Percentiles rank a stretch among this genome's conserved stretches.
Conservation (phyloP, 2,888 invertebrate genomes). For the Heliconius cydno region DNA sequence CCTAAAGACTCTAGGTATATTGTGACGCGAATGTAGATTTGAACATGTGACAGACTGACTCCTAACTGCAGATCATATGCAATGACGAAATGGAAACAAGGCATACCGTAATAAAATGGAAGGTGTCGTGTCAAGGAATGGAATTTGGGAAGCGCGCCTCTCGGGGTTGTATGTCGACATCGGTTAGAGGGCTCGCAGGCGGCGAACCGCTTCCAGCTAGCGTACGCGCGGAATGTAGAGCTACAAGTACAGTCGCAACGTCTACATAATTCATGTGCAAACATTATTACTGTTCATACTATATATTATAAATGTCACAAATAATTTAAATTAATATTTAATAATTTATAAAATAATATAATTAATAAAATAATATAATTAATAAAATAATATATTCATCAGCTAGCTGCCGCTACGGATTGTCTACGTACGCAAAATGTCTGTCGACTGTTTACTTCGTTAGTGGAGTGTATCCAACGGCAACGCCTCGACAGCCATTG, state of each 20-base stretch:
- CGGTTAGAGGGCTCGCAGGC: slow-evolving; percentile 65
- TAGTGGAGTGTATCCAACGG: slow-evolving; percentile 63
- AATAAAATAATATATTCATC: slow-evolving; percentile 60
- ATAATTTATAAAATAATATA: background rate
- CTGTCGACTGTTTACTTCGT: slow-evolving; percentile 63
- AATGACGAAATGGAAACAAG: slow-evolving; percentile 40
- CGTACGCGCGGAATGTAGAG: slow-evolving; percentile 70
- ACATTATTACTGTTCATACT: slow-evolving; percentile 24
- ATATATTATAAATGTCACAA: background rate
- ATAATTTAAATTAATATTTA: no score
- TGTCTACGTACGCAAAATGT: slow-evolving; percentile 55
- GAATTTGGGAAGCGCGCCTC: slow-evolving; percentile 70
- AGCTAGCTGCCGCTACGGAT: slow-evolving; percentile 44
- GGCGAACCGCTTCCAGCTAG: slow-evolving; percentile 65
- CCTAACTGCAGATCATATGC: slow-evolving; percentile 15
- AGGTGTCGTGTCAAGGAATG: slow-evolving; percentile 67
- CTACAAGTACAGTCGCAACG: slow-evolving; percentile 64
- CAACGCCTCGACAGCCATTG: slow-evolving; percentile 64
- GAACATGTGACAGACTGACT: background rate
- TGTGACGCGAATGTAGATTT: background rate
- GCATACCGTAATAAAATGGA: slow-evolving; percentile 48
- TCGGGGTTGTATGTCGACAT: slow-evolving; percentile 62
- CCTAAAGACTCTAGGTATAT: background rate
- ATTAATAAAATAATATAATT: background rate
- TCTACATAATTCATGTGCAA: slow-evolving; percentile 65